A percentile compares a stretch with the other conserved stretches of the same genome.
Evolutionary conservation across 2,888 invertebrate species (phyloP).

Genomic region (Ashinkailepas kermadecensis): DNA sequence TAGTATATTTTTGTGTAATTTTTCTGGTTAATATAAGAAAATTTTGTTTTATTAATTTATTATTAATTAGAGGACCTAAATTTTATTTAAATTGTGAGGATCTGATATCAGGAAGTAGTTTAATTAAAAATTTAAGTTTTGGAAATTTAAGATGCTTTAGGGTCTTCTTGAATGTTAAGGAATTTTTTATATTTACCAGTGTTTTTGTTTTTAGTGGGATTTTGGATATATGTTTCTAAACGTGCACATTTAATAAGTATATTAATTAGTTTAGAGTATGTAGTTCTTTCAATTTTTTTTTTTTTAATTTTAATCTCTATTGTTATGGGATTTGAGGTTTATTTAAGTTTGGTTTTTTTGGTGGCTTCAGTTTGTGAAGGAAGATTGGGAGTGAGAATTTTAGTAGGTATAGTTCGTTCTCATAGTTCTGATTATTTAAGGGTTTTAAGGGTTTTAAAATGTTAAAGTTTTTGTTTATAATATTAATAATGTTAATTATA

Average conservation of each 20-base stretch:
- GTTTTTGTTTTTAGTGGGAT: slow-evolving; percentile 56
- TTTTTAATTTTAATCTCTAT: slow-evolving; percentile 32
- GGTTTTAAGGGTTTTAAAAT: no score
- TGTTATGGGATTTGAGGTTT: slow-evolving; percentile 43
- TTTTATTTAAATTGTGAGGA: not conserved
- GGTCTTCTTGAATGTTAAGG: no score
- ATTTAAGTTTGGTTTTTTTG: slow-evolving; percentile 41
- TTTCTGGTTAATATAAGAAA: no score
- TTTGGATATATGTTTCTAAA: slow-evolving; percentile 61
- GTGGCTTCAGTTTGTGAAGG: slow-evolving; percentile 43
- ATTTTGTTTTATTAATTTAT: no score
- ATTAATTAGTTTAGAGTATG: slow-evolving; percentile 42
- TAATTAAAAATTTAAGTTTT: no score
- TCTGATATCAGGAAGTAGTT: no score
- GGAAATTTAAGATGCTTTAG: no score
- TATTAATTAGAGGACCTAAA: not conserved
- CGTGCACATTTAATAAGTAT: slow-evolving; percentile 53
- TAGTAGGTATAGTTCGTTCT: slow-evolving; percentile 54
- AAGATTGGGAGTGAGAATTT: slow-evolving; percentile 54
- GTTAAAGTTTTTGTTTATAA: no score
- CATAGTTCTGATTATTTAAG: slow-evolving; percentile 59
- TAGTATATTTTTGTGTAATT: no score
- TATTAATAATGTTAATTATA: no score
- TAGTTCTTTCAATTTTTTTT: slow-evolving; percentile 28
- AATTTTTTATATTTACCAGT: slow-evolving; percentile 37